Conservation (phyloP, 2,113 vertebrate species). For the Ibidorhyncha struthersii region DNA sequence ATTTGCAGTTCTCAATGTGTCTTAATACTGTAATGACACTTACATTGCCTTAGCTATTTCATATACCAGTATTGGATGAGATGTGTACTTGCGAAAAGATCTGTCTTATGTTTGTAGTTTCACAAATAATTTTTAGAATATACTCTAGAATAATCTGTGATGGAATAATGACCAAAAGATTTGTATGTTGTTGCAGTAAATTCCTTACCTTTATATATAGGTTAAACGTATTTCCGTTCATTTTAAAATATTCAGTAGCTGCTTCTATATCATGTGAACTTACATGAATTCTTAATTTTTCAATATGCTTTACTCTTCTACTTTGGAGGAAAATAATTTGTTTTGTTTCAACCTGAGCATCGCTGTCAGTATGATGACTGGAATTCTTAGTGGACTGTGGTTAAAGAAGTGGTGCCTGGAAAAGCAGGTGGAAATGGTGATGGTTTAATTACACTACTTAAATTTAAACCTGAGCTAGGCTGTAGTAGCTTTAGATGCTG, state of each 20-base stretch:
- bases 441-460: background rate
- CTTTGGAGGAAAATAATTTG: background rate
- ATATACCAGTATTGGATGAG: background rate
- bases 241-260: background rate
- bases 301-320: background rate
- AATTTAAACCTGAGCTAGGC: background rate
- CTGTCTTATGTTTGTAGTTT: background rate
- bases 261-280: background rate
- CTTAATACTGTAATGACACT: background rate
- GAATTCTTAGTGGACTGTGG: background rate
- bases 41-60: background rate
- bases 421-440: background rate
- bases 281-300: background rate
- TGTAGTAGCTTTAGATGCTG: background rate
- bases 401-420: background rate
- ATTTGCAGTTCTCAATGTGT: background rate
- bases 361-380: background rate
- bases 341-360: background rate
- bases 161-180: background rate
- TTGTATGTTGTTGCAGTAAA: background rate
- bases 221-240: background rate
- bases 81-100: background rate
- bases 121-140: background rate
- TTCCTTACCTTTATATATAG: background rate
- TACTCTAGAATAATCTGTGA: background rate